Percentiles rank a stretch among this genome's conserved stretches.
Evolutionary conservation across 2,888 invertebrate genomes (phyloP).

Genomic region (Mesorhabditis belari): DNA sequence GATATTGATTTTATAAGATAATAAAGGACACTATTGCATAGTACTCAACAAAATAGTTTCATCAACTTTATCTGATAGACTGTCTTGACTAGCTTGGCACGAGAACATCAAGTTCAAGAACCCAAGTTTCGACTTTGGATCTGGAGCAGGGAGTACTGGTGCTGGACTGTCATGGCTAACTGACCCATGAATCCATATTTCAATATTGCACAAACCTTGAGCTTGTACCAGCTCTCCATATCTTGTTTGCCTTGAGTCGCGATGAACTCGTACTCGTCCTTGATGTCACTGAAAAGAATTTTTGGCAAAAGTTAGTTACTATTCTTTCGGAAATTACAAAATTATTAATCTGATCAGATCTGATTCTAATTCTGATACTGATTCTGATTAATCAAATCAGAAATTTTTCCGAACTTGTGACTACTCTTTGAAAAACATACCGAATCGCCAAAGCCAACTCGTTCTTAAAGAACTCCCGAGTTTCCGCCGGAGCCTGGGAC

Average conservation of each 20-base stretch:
- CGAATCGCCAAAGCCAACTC: slow-evolving; percentile 58
- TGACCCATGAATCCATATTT: neutral
- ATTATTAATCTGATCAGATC: neutral
- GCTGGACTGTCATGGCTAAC: too few relatives aligned
- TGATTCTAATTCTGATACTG: neutral
- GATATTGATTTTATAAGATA: too few relatives aligned
- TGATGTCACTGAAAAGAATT: slow-evolving; percentile 55
- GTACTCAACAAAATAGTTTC: too few relatives aligned
- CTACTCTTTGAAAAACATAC: too few relatives aligned
- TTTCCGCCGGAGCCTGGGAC: slow-evolving; percentile 52
- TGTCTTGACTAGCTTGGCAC: too few relatives aligned
- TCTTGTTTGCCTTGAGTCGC: slow-evolving; percentile 55
- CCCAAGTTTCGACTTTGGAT: too few relatives aligned
- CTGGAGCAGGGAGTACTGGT: too few relatives aligned
- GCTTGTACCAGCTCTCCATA: slow-evolving; percentile 59
- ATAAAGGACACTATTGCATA: too few relatives aligned
- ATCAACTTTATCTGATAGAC: too few relatives aligned
- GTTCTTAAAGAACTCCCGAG: slow-evolving; percentile 58
- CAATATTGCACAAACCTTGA: slow-evolving; percentile 54
- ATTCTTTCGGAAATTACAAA: neutral
- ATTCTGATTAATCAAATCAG: too few relatives aligned
- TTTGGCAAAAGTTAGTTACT: neutral
- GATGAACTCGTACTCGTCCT: slow-evolving; percentile 58
- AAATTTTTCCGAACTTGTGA: too few relatives aligned
- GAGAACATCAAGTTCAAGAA: too few relatives aligned